Evolutionary conservation across 2,113 vertebrate species (phyloP).

Genomic region (Narcine bancroftii): DNA sequence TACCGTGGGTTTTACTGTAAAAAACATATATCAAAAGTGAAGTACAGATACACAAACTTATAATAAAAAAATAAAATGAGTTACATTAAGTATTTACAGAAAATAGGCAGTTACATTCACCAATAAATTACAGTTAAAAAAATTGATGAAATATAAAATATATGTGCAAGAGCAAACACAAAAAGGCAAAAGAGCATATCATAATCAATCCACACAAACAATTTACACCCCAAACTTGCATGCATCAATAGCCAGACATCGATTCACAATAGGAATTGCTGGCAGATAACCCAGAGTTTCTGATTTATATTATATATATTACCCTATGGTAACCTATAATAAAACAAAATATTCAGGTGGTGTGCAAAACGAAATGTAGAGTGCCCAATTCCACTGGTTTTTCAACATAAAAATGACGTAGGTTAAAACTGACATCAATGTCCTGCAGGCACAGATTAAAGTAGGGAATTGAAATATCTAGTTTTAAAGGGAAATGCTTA

Average conservation of each 20-base stretch:
- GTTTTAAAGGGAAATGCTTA: background rate
- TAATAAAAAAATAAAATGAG: background rate
- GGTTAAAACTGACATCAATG: background rate
- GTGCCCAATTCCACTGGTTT: background rate
- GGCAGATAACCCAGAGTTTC: too few relatives aligned
- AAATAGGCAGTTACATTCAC: background rate
- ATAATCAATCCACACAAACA: background rate
- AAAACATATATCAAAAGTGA: background rate
- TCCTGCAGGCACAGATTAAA: background rate
- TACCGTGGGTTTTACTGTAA: too few relatives aligned
- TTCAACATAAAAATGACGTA: background rate
- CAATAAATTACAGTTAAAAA: background rate
- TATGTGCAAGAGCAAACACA: background rate
- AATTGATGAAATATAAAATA: background rate
- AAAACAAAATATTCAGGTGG: background rate
- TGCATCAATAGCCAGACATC: too few relatives aligned
- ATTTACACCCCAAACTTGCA: too few relatives aligned
- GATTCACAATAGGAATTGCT: too few relatives aligned
- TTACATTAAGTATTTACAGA: background rate
- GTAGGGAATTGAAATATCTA: background rate
- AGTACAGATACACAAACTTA: background rate
- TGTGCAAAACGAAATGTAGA: background rate
- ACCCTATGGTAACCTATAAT: background rate
- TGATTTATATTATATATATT: too few relatives aligned
- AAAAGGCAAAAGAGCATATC: background rate